These are phyloP conservation scores for Scaptodrosophila latifasciaeformis DNA, from an alignment of 2,888 invertebrate species.

Conservation along the genomic window DNA sequence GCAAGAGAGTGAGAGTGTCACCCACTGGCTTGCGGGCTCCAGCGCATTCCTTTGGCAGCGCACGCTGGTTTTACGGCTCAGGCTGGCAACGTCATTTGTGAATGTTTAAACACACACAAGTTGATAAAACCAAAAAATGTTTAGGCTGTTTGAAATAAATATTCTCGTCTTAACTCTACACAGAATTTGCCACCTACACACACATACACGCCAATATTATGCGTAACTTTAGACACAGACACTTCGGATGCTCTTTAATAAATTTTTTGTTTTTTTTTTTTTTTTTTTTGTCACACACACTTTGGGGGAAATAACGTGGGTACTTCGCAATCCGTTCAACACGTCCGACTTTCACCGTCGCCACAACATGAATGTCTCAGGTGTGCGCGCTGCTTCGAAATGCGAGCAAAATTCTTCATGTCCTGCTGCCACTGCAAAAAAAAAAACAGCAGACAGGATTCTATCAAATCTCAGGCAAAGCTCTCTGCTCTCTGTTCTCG, in stretches of 20 bases:
- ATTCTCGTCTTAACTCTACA: neutral
- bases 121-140: conserved; percentile 1
- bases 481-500: conserved; percentile 13
- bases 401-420: conserved; percentile 56
- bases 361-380: conserved; percentile 70
- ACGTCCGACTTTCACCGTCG: conserved; percentile 67
- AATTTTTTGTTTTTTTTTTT: conserved; percentile 17
- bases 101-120: neutral
- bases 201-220: neutral
- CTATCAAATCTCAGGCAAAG: conserved; percentile 21
- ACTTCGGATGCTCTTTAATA: neutral
- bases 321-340: conserved; percentile 61
- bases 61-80: conserved; percentile 23
- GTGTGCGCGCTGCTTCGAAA: conserved; percentile 50
- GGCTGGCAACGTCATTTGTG: conserved; percentile 1
- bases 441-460: no score
- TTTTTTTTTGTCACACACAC: conserved; percentile 19
- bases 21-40: conserved; percentile 11
- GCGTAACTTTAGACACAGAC: neutral
- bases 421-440: conserved; percentile 21
- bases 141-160: conserved; percentile 1
- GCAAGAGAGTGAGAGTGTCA: conserved; percentile 12
- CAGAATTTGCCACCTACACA: neutral
- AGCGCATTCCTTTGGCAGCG: conserved; percentile 20
- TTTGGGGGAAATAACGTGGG: neutral